These are phyloP conservation scores for Platycheirus albimanus DNA, from an alignment of 2,888 invertebrate genomes.

Conservation along the genomic window DNA sequence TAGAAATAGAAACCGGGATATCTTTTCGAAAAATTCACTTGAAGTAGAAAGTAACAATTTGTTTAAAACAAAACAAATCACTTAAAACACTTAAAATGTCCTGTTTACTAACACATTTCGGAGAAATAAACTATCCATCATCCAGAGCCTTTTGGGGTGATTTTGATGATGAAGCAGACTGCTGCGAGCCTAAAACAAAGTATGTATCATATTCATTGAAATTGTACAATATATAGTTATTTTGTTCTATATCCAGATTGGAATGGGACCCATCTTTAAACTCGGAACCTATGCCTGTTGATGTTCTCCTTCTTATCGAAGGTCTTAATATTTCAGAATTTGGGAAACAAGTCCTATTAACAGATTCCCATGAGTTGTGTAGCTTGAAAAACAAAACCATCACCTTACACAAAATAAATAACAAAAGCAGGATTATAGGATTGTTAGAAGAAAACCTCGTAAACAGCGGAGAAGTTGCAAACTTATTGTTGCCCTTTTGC, in stretches of 20 bases:
- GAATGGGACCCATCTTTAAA: slow-evolving; percentile 52
- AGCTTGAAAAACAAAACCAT: slow-evolving; percentile 75
- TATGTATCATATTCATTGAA: slow-evolving; percentile 48
- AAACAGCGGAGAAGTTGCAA: slow-evolving; percentile 79
- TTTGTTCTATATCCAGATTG: slow-evolving; percentile 28
- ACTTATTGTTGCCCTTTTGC: slow-evolving; percentile 78
- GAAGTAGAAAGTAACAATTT: too few relatives aligned
- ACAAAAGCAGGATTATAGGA: slow-evolving; percentile 75
- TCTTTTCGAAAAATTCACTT: too few relatives aligned
- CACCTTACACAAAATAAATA: slow-evolving; percentile 58
- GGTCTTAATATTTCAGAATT: slow-evolving; percentile 79
- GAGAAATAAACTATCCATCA: slow-evolving; percentile 81
- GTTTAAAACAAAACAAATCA: too few relatives aligned
- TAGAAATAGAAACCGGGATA: too few relatives aligned
- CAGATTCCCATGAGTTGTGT: slow-evolving; percentile 76
- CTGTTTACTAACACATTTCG: slow-evolving; percentile 79
- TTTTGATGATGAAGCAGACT: slow-evolving; percentile 79
- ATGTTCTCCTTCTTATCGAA: slow-evolving; percentile 79
- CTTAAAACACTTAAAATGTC: slow-evolving; percentile 77
- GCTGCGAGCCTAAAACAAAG: slow-evolving; percentile 76
- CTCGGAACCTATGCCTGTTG: slow-evolving; percentile 66
- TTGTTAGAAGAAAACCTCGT: slow-evolving; percentile 79
- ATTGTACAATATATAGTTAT: neutral
- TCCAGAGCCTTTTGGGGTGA: slow-evolving; percentile 83
- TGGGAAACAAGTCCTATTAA: slow-evolving; percentile 76